These are phyloP conservation scores for Chironomus riparius DNA, from an alignment of 2,888 invertebrate species.

Conservation along the genomic window DNA sequence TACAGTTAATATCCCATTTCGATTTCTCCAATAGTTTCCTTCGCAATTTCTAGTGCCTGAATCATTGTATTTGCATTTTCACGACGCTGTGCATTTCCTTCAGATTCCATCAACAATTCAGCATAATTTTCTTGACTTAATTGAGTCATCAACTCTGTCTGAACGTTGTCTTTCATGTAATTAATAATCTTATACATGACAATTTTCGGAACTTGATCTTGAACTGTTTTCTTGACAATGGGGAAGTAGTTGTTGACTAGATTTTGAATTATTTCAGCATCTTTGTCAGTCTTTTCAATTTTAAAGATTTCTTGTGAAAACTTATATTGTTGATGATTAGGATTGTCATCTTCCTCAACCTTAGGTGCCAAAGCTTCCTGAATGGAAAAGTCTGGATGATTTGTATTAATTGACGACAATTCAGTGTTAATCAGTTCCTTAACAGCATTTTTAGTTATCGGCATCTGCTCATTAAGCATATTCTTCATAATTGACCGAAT, in stretches of 20 bases:
- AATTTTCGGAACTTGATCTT: background rate
- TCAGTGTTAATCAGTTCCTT: slow-evolving; percentile 96
- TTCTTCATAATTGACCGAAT: slow-evolving; percentile 86
- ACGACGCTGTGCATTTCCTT: too few species aligned
- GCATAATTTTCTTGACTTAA: too few species aligned
- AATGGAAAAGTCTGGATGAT: slow-evolving; percentile 97
- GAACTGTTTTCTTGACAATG: background rate
- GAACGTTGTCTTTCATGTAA: slow-evolving; percentile 92
- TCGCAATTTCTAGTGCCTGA: too few species aligned
- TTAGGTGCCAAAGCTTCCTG: slow-evolving; percentile 86
- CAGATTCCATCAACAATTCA: too few species aligned
- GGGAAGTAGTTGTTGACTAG: background rate
- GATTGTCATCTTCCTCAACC: slow-evolving; percentile 62
- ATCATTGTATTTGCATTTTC: too few species aligned
- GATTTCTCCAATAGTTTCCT: too few species aligned
- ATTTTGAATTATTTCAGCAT: slow-evolving; percentile 30
- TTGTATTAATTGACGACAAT: slow-evolving; percentile 97
- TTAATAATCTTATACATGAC: background rate
- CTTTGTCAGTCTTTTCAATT: background rate
- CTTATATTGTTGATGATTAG: slow-evolving; percentile 29
- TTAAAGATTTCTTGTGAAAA: slow-evolving; percentile 31
- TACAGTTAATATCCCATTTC: too few species aligned
- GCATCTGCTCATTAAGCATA: slow-evolving; percentile 78
- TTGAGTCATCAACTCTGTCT: slow-evolving; percentile 83
- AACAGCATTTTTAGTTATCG: slow-evolving; percentile 94